Evolutionary conservation across 2,113 vertebrate genomes (phyloP).

Genomic region (Calypte anna): DNA sequence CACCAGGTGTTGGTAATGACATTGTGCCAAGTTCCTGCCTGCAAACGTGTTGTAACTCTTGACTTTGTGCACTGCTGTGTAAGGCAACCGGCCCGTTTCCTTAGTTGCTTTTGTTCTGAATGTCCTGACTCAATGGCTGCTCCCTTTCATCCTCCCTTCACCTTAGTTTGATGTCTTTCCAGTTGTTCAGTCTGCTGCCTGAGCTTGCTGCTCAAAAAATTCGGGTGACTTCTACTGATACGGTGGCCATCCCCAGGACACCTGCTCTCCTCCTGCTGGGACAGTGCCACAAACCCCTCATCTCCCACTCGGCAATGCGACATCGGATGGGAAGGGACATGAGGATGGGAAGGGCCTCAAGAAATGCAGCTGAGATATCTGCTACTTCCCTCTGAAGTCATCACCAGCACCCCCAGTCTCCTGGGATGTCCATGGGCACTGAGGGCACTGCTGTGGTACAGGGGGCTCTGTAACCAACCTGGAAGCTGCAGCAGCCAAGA

Average conservation of each 20-base stretch:
- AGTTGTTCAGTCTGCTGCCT: not conserved
- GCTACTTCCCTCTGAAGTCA: not conserved
- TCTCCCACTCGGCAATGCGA: not conserved
- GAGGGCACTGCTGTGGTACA: not conserved
- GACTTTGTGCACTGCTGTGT: not conserved
- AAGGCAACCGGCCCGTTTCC: not conserved
- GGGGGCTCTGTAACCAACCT: not conserved
- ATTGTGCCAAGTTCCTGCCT: not conserved
- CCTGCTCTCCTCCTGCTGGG: not conserved
- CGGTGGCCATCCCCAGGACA: rapidly evolving
- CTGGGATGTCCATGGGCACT: not conserved
- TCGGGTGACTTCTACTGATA: not conserved
- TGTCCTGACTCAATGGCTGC: not conserved
- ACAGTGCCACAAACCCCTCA: not conserved
- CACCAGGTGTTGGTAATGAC: not conserved
- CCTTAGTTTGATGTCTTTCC: not conserved
- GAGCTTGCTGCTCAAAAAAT: not conserved
- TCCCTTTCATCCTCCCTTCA: not conserved
- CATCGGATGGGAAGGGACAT: no score
- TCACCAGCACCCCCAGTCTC: not conserved
- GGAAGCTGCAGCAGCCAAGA: not conserved
- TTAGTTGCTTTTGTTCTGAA: not conserved
- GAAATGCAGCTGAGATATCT: not conserved
- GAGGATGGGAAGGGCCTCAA: not conserved
- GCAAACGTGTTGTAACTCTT: rapidly evolving